Base-by-base conservation (phyloP, 2,797 vertebrate genomes). In the Gymnoscopelus braueri region DNA sequence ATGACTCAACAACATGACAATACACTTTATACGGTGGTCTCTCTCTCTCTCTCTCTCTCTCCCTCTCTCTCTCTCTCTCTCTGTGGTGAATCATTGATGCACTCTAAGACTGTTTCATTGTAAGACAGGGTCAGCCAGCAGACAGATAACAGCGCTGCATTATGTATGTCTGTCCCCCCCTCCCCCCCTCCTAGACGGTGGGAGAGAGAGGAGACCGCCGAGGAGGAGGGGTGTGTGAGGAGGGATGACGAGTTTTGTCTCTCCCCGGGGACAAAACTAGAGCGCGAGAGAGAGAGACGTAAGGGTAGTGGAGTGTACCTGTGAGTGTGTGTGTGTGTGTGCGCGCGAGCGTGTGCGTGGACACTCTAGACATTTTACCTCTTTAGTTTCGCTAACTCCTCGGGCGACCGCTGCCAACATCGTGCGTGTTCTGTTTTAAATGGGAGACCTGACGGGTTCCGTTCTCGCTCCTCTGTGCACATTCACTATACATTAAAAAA, bases 71-170 rank as follows among this genome's bases (percentile, higher is more conserved):
- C 35, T 39, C 35, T 7, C 35, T 39, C 32, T 53, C 70, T 83
- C 72, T 88, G 79, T 84, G 81, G 86, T 86, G 84, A 91, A 88
- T 91, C 88, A 88, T 84, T 89, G 84, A 90, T 90, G 89, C 88
- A 88, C 83, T 88, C 85, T 90, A 86, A 84, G 75, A 85, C 78
- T 79, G 85, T 83, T 89, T 88, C 87, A 86, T 83, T 87, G 85
- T 85, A 84, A 39, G 35, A 39, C 35, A 39, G 68, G 82, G 75
- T 82, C 84, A 83, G 79, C 71, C 35, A 72, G 75, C 79, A 62
- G 79, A 68, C 64, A 67, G 85, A 59, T 75, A 89, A 84, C 80
- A 86, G 77, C 81, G 67, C 75, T 85, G 77, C 85, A 88, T 80
- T 72, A 87, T 51, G 35, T 68, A 89, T 89, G 77, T 10, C 57